Evolutionary conservation across 2,113 vertebrate species (phyloP).

Genomic region (Nicator chloris): DNA sequence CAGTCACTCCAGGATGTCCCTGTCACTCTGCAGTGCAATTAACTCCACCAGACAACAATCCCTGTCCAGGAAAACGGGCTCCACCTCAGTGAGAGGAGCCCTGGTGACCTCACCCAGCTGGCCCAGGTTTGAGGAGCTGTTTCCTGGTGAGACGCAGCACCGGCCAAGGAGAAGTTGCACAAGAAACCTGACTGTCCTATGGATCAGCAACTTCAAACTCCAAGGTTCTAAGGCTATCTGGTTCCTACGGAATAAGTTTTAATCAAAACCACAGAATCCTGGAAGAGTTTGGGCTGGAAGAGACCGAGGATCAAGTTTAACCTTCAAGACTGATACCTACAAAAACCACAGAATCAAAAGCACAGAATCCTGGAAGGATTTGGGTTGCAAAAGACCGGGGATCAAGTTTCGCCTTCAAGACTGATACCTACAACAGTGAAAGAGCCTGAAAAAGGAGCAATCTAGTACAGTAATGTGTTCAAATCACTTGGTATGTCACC

Average conservation of each 20-base stretch:
- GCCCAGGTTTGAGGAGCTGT: not conserved
- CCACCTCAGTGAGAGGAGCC: not conserved
- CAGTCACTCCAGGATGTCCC: not conserved
- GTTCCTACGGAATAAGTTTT: not conserved
- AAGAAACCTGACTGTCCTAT: not conserved
- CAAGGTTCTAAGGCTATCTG: not conserved
- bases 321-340: not conserved
- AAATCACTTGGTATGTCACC: not conserved
- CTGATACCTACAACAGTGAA: not conserved
- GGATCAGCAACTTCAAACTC: not conserved
- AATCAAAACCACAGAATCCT: not conserved
- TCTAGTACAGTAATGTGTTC: not conserved
- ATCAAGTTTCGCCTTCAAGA: not conserved
- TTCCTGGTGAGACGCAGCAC: not conserved
- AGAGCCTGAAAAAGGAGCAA: not conserved
- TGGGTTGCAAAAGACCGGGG: not conserved
- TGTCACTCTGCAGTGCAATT: not conserved
- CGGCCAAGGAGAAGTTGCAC: not conserved
- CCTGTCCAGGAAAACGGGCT: conserved; percentile 6
- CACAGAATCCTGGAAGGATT: not conserved
- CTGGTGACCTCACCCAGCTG: conserved; percentile 31
- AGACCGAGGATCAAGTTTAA: not conserved
- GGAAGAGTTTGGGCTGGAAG: not conserved
- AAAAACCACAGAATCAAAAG: not conserved
- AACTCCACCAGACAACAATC: conserved; percentile 1